A percentile compares a stretch with the other conserved stretches of the same genome.
These are phyloP conservation scores for Cynopterus brachyotis DNA, from an alignment of 2,113 vertebrate genomes.

Conservation along the genomic window DNA sequence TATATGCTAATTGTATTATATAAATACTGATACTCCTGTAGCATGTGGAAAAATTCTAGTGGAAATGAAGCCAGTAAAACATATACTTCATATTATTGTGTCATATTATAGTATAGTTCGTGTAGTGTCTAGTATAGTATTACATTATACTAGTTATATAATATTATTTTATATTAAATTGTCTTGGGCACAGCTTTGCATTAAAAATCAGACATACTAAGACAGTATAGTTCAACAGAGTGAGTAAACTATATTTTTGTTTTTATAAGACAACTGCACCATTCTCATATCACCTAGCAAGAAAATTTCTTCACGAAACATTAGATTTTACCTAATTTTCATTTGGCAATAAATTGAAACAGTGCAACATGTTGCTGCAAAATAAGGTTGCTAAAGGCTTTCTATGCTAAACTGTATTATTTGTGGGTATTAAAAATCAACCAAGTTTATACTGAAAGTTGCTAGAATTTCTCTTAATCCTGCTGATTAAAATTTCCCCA, in stretches of 20 bases:
- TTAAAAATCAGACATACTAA: background rate
- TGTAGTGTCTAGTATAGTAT: no score
- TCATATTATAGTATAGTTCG: background rate
- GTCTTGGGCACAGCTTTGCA: background rate
- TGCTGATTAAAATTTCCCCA: slow-evolving; percentile 32
- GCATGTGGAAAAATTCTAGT: background rate
- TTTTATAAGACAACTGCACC: background rate
- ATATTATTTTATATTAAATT: background rate
- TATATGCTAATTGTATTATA: background rate
- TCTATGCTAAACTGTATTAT: background rate
- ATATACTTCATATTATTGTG: no score
- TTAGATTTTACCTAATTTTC: slow-evolving; percentile 31
- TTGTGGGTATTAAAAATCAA: background rate
- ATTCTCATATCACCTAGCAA: background rate
- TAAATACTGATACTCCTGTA: background rate
- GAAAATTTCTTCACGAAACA: background rate
- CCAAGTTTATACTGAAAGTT: background rate
- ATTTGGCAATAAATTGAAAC: background rate
- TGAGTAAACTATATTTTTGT: background rate
- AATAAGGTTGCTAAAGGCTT: background rate
- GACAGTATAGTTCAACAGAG: background rate
- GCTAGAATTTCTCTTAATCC: slow-evolving; percentile 57
- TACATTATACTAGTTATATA: no score
- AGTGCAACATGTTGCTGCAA: background rate
- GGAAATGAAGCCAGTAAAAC: background rate